Percentiles rank a stretch among this genome's conserved stretches.
Conservation (phyloP, 2,888 invertebrate genomes). For the Uloborus plumipes region DNA sequence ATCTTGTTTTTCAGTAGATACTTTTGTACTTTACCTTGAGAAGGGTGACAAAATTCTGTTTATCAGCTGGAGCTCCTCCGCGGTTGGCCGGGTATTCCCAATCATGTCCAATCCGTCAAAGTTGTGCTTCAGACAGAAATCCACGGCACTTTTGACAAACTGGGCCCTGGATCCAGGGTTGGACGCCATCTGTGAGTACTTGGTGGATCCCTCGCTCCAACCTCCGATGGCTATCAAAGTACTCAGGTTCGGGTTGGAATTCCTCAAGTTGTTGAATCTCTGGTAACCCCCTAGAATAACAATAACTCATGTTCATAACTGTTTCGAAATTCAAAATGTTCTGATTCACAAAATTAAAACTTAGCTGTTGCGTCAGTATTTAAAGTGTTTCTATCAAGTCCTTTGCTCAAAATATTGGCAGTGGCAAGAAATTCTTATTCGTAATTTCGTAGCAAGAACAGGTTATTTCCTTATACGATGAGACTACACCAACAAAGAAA, state of each 20-base stretch:
- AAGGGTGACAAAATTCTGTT: conserved; percentile 82
- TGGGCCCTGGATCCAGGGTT: conserved; percentile 70
- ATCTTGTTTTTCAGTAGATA: no score
- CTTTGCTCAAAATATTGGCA: no score
- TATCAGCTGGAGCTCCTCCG: conserved; percentile 82
- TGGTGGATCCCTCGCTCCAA: conserved; percentile 77
- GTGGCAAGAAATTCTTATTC: no score
- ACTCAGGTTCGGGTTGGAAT: conserved; percentile 73
- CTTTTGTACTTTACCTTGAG: conserved; percentile 76
- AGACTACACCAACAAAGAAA: no score
- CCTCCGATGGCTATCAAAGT: conserved; percentile 79
- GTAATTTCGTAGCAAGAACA: no score
- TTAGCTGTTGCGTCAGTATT: no score
- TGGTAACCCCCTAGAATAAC: conserved; percentile 68
- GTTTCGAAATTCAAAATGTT: no score
- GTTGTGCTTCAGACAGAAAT: conserved; percentile 80
- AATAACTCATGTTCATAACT: no score
- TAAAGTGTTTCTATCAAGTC: no score
- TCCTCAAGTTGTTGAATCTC: conserved; percentile 70
- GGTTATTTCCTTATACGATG: no score
- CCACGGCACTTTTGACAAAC: conserved; percentile 76
- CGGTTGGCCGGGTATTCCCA: conserved; percentile 85
- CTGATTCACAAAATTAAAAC: no score
- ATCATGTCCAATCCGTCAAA: conserved; percentile 85
- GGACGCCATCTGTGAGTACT: conserved; percentile 73